Percentiles rank a stretch among this genome's conserved stretches.
These are phyloP conservation scores for Meta bourneti DNA, from an alignment of 2,888 invertebrate species.

Conservation along the genomic window DNA sequence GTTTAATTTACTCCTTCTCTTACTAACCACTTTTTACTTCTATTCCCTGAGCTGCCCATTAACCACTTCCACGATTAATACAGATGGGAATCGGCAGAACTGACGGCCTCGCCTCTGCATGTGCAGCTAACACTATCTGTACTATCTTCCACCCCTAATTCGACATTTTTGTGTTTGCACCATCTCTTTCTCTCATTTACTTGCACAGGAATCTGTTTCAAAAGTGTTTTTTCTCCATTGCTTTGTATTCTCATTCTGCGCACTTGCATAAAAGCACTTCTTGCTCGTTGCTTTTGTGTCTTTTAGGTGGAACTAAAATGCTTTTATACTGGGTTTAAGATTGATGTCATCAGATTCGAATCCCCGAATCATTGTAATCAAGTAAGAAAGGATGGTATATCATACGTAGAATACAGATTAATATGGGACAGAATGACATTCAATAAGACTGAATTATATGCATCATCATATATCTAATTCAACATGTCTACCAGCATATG, in stretches of 20 bases:
- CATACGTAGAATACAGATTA: too few species aligned
- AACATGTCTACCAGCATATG: too few species aligned
- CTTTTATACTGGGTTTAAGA: too few species aligned
- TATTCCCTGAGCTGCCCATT: slow-evolving; percentile 28
- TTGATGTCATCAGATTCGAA: too few species aligned
- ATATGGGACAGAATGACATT: too few species aligned
- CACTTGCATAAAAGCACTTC: not conserved
- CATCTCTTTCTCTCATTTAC: not conserved
- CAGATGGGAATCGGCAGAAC: slow-evolving; percentile 56
- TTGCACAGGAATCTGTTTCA: not conserved
- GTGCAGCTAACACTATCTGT: slow-evolving; percentile 31
- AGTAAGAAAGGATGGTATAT: too few species aligned
- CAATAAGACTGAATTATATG: too few species aligned
- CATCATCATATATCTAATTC: too few species aligned
- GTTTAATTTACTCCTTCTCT: slow-evolving; percentile 12
- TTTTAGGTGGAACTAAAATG: not conserved
- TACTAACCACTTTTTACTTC: slow-evolving; percentile 38
- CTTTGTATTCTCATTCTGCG: too few species aligned
- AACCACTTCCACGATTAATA: slow-evolving; percentile 9
- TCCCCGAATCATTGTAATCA: too few species aligned
- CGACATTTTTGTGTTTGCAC: not conserved
- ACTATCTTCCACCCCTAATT: slow-evolving; percentile 6
- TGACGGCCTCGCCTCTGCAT: slow-evolving; percentile 61
- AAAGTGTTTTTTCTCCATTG: too few species aligned
- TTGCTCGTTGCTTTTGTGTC: not conserved